phyloP scores from a whole-genome alignment of 2,797 vertebrate species.

The Lithobates sylvaticus region DNA sequence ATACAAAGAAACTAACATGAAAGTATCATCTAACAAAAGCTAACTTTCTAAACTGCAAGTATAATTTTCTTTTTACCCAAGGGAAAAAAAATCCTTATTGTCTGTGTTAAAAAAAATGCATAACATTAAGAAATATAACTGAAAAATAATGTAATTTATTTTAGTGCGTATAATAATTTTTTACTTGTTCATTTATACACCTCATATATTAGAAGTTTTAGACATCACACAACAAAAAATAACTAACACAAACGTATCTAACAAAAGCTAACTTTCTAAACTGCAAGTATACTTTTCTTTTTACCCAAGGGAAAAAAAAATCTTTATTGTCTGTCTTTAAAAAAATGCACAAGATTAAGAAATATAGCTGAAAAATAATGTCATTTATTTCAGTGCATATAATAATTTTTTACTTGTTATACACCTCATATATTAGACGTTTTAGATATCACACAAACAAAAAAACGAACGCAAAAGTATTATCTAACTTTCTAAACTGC shows the following conservation, averaged over 20 bases:
- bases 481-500: neutral
- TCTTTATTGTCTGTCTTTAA: neutral
- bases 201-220: neutral
- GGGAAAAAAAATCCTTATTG: neutral
- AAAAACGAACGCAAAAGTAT: neutral
- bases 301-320: neutral
- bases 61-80: neutral
- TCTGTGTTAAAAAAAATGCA: too few species aligned
- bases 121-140: neutral
- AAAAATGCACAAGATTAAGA: neutral
- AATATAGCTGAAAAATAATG: neutral
- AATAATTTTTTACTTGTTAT: neutral
- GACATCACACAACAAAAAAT: neutral
- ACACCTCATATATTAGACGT: neutral
- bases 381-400: neutral
- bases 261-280: neutral
- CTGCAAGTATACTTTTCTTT: neutral
- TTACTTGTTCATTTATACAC: too few species aligned
- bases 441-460: neutral
- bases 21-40: conserved; percentile 4
- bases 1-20: neutral
- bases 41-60: neutral
- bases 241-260: conserved; percentile 9
- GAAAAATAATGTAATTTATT: neutral
- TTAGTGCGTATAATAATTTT: neutral